Evolutionary conservation across 2,888 invertebrate genomes (phyloP).

Genomic region (Kuschelorhynchus macadamiae): DNA sequence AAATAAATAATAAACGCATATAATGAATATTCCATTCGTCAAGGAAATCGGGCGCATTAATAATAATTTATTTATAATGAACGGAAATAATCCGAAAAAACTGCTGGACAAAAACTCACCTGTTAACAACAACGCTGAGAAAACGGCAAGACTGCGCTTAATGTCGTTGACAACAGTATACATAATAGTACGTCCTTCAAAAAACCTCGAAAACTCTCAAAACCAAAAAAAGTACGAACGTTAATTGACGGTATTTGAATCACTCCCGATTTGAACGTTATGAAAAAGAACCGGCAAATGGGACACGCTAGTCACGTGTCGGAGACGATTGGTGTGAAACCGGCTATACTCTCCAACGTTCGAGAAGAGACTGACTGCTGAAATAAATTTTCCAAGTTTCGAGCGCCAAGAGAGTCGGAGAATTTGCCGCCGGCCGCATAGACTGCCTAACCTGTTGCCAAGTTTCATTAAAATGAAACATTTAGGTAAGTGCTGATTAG

Average conservation of each 20-base stretch:
- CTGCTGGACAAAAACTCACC: slow-evolving; percentile 57
- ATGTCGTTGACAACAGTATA: slow-evolving; percentile 59
- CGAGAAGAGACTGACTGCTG: too few species aligned
- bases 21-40: too few species aligned
- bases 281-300: slow-evolving; percentile 23
- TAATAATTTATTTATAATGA: too few species aligned
- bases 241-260: too few species aligned
- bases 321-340: slow-evolving; percentile 51
- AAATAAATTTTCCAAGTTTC: slow-evolving; percentile 28
- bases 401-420: slow-evolving; percentile 7
- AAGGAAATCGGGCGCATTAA: too few species aligned
- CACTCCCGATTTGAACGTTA: slow-evolving; percentile 48
- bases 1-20: too few species aligned
- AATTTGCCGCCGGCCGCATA: slow-evolving; percentile 9
- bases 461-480: slow-evolving; percentile 7
- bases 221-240: slow-evolving; percentile 37
- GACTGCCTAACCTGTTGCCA: slow-evolving; percentile 24
- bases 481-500: too few species aligned
- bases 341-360: too few species aligned
- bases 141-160: slow-evolving; percentile 59
- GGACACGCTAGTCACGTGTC: slow-evolving; percentile 56
- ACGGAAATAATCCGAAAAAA: too few species aligned
- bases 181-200: slow-evolving; percentile 54
- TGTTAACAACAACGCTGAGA: slow-evolving; percentile 60
- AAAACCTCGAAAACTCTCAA: slow-evolving; percentile 10